These are phyloP conservation scores for Allygus modestus DNA, from an alignment of 2,888 invertebrate species.

Conservation along the genomic window DNA sequence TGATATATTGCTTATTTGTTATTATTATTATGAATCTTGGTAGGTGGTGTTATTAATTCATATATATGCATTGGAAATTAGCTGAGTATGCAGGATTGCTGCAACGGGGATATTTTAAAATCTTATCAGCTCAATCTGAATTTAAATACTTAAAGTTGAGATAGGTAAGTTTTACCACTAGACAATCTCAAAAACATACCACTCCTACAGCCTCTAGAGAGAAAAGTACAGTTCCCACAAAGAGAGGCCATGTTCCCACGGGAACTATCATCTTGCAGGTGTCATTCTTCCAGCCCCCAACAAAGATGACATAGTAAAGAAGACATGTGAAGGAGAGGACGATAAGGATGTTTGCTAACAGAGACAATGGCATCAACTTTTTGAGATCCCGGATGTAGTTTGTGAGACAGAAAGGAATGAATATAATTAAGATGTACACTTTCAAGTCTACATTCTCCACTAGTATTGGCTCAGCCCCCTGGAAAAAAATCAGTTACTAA, in stretches of 20 bases:
- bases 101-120: too few relatives aligned
- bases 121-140: too few relatives aligned
- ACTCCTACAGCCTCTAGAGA: conserved; percentile 97
- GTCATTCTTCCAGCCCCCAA: conserved; percentile 82
- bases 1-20: too few relatives aligned
- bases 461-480: neutral
- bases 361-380: conserved; percentile 86
- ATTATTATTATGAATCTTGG: too few relatives aligned
- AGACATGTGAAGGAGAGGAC: conserved; percentile 85
- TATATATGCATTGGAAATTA: too few relatives aligned
- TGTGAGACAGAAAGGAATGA: conserved; percentile 81
- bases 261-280: conserved; percentile 80
- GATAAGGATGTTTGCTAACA: conserved; percentile 88
- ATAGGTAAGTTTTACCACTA: too few relatives aligned
- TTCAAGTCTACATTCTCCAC: conserved; percentile 8
- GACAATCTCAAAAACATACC: conserved; percentile 77
- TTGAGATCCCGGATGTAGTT: conserved; percentile 88
- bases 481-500: too few relatives aligned
- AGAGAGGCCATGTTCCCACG: conserved; percentile 81
- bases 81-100: too few relatives aligned
- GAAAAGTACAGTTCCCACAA: conserved; percentile 96
- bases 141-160: too few relatives aligned
- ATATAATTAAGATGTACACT: neutral
- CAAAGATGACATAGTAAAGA: conserved; percentile 82
- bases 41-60: too few relatives aligned